Conservation (phyloP, 2,113 vertebrate species). For the Ramphastos sulfuratus region DNA sequence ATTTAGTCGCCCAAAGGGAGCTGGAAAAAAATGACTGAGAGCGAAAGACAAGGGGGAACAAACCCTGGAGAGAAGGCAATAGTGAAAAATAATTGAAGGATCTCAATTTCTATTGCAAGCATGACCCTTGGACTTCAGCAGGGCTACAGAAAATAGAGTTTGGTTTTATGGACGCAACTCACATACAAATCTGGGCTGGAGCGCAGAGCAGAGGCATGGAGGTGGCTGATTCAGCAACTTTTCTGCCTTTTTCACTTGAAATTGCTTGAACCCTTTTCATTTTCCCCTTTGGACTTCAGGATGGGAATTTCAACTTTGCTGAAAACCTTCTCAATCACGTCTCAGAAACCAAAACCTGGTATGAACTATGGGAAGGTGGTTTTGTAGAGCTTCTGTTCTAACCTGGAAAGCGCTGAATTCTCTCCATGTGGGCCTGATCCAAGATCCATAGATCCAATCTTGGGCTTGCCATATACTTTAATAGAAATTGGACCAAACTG, state of each 20-base stretch:
- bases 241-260: constrained; percentile 10
- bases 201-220: neutral
- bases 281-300: neutral
- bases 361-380: neutral
- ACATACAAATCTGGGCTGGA: neutral
- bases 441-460: constrained; percentile 14
- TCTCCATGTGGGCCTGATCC: neutral
- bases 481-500: constrained; percentile 8
- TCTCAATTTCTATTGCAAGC: neutral
- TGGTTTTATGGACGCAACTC: neutral
- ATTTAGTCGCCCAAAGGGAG: constrained; percentile 5
- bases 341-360: constrained; percentile 18
- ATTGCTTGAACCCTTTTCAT: neutral
- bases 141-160: neutral
- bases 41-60: neutral
- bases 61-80: neutral
- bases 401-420: constrained; percentile 17
- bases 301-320: neutral
- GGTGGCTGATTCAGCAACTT: constrained; percentile 14
- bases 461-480: neutral
- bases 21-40: neutral
- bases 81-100: neutral
- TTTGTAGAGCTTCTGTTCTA: constrained; percentile 39
- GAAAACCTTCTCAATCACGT: constrained; percentile 3
- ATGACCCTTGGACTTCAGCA: neutral